Base-by-base conservation (phyloP, 53 echinoderm and acorn worm genomes). In the Zoroaster sp. region DNA sequence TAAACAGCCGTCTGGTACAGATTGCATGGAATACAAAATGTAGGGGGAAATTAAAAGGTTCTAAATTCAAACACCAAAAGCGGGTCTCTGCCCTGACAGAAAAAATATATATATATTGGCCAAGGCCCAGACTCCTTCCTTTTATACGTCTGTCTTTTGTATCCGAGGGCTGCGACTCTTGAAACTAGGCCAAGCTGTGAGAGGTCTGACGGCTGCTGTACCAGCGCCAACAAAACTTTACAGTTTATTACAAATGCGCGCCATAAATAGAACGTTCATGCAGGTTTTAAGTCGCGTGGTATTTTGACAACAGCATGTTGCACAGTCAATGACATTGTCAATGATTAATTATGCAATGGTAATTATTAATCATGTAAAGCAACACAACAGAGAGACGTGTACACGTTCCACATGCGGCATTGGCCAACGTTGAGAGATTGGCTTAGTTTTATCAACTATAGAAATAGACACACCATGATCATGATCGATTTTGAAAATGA, bases 341-440 rank as follows among this genome's bases (percentile, higher is more conserved):
- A 85, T 85, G 69, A 85, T 85, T 85, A 47, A 85, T 47, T 32
- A 46, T 47, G 40, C 51, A 41, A 47, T 21, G 72, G 46, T 47
- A 49, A 85, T 85, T 69, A 85, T 85, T 70, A 70, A 85, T 85
- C 49, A 44, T 35, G 51, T 46, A 70, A 33, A n/a, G n/a, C 12
- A 71, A 35, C 37, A 35, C n/a, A n/a, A n/a, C n/a, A n/a, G n/a
- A n/a, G n/a, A n/a, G n/a, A n/a, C n/a, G n/a, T n/a, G n/a, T n/a
- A n/a, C n/a, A n/a, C n/a, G n/a, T n/a, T n/a, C n/a, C n/a, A n/a
- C n/a, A n/a, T n/a, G n/a, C n/a, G n/a, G n/a, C n/a, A n/a, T n/a
- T n/a, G n/a, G n/a, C n/a, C n/a, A n/a, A n/a, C n/a, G n/a, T n/a
- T n/a, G n/a, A n/a, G n/a, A n/a, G n/a, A n/a, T n/a, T n/a, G n/a